These are phyloP conservation scores for Embidobia sp. DNA, from an alignment of 2,888 invertebrate species.

Conservation along the genomic window DNA sequence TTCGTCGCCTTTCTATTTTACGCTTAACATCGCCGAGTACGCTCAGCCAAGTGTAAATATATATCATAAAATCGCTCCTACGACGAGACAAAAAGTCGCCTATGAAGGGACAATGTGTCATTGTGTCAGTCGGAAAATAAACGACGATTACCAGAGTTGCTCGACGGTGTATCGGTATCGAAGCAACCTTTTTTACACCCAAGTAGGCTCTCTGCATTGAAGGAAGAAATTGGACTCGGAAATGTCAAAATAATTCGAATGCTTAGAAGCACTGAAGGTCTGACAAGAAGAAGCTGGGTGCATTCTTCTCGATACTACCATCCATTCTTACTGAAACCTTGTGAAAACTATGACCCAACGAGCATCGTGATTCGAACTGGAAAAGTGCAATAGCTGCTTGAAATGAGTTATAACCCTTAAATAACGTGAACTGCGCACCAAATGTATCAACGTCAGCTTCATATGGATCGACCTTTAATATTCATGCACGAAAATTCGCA, in stretches of 20 bases:
- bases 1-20: constrained; percentile 66
- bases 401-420: constrained; percentile 14
- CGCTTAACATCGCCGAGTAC: constrained; percentile 46
- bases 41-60: constrained; percentile 58
- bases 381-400: background rate
- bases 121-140: constrained; percentile 22
- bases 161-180: too few relatives aligned
- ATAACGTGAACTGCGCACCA: constrained; percentile 8
- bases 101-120: constrained; percentile 13
- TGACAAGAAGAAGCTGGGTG: too few relatives aligned
- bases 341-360: too few relatives aligned
- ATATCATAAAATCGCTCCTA: constrained; percentile 36
- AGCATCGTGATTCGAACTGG: too few relatives aligned
- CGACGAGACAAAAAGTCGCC: constrained; percentile 13
- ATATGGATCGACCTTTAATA: constrained; percentile 19
- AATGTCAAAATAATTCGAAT: too few relatives aligned
- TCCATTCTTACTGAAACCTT: too few relatives aligned
- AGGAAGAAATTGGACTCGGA: too few relatives aligned
- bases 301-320: too few relatives aligned
- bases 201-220: too few relatives aligned
- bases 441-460: constrained; percentile 29
- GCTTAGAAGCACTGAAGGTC: too few relatives aligned
- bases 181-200: too few relatives aligned
- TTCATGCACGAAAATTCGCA: constrained; percentile 25
- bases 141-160: background rate